phyloP scores from a whole-genome alignment of 1,140 invertebrate species.

The Lordiphosa clarofinis region DNA sequence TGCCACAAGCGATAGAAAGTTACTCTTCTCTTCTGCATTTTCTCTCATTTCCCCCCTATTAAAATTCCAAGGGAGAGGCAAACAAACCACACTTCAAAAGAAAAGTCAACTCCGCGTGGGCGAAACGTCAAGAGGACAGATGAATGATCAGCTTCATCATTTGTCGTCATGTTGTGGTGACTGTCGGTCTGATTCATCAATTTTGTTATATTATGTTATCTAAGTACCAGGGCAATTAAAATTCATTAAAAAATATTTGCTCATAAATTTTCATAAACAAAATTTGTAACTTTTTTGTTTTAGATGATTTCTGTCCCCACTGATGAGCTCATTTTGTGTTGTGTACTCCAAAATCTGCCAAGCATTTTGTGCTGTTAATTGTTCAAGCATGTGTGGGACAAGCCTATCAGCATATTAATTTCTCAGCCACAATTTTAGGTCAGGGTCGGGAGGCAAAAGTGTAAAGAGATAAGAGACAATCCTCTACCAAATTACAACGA shows the following conservation, averaged over 20 bases:
- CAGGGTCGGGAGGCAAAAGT: slow-evolving; percentile 30
- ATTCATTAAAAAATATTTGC: slow-evolving; percentile 58
- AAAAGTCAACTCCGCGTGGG: slow-evolving; percentile 22
- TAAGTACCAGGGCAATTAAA: slow-evolving; percentile 62
- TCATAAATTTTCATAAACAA: slow-evolving; percentile 33
- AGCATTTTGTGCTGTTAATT: slow-evolving; percentile 17
- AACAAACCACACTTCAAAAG: slow-evolving; percentile 3
- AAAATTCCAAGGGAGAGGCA: slow-evolving; percentile 24
- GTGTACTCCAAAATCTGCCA: slow-evolving; percentile 14
- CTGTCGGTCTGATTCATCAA: slow-evolving; percentile 42
- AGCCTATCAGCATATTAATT: not conserved
- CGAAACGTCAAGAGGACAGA: slow-evolving; percentile 26
- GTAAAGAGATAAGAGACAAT: slow-evolving; percentile 21
- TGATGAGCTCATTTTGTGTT: slow-evolving; percentile 14
- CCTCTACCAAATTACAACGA: not conserved
- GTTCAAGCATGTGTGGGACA: slow-evolving; percentile 25
- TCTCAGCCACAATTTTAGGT: slow-evolving; percentile 21
- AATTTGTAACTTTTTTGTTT: not conserved
- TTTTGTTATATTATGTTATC: slow-evolving; percentile 49
- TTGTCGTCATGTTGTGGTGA: slow-evolving; percentile 22
- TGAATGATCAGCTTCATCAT: slow-evolving; percentile 16
- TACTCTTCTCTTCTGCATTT: slow-evolving; percentile 1
- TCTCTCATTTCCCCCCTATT: slow-evolving; percentile 7
- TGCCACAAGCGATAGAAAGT: too few relatives aligned
- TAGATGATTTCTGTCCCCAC: not conserved